A percentile compares a stretch with the other conserved stretches of the same genome.
Conservation (phyloP, 1,140 invertebrate species). For the Hyles euphorbiae region DNA sequence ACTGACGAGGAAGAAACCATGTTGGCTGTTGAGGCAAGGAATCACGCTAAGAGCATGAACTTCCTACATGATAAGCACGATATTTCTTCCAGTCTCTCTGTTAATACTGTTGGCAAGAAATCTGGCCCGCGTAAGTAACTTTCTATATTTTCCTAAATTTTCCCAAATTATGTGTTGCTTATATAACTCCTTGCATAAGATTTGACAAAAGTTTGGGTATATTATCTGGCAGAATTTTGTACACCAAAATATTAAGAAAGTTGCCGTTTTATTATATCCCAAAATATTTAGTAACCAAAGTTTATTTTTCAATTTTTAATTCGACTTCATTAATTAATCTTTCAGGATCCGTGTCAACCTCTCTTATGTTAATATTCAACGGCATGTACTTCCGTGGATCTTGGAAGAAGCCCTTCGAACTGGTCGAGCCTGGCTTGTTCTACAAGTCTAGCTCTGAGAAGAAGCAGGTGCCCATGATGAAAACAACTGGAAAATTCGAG, state of each 20-base stretch:
- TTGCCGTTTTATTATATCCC: too few relatives aligned
- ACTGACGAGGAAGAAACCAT: slow-evolving; percentile 76
- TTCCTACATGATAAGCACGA: slow-evolving; percentile 56
- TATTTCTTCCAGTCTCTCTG: slow-evolving; percentile 67
- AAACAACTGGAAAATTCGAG: slow-evolving; percentile 71
- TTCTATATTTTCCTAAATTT: neutral
- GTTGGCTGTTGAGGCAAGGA: slow-evolving; percentile 77
- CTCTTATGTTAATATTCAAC: slow-evolving; percentile 79
- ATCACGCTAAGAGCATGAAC: slow-evolving; percentile 61
- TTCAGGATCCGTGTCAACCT: slow-evolving; percentile 43
- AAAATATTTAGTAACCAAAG: too few relatives aligned
- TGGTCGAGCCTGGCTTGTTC: slow-evolving; percentile 69
- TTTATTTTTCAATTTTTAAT: too few relatives aligned
- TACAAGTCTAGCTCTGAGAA: slow-evolving; percentile 76
- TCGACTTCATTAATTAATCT: slow-evolving; percentile 12
- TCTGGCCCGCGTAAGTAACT: slow-evolving; percentile 51
- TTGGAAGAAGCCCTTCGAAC: slow-evolving; percentile 72
- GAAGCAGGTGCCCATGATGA: slow-evolving; percentile 76
- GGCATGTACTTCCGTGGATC: slow-evolving; percentile 78
- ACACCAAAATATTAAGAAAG: too few relatives aligned
- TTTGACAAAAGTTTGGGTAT: too few relatives aligned
- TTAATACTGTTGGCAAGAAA: slow-evolving; percentile 69
- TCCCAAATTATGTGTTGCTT: too few relatives aligned
- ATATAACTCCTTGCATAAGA: too few relatives aligned
- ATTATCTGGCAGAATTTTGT: too few relatives aligned